Conservation (phyloP, 2,113 vertebrate genomes). For the Mirza zaza region DNA sequence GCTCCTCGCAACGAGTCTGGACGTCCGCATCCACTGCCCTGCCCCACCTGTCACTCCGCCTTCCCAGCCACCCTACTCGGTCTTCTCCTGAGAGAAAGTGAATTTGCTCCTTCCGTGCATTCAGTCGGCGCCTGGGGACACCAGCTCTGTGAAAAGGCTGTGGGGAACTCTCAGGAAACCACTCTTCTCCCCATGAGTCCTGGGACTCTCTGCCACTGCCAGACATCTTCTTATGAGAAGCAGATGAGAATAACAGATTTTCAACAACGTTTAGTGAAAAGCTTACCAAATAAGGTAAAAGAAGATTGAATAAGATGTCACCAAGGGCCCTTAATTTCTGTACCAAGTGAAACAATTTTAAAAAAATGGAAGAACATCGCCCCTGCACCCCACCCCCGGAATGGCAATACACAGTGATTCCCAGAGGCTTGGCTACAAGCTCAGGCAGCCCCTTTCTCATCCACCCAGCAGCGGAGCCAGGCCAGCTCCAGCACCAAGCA, state of each 20-base stretch:
- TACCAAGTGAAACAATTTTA: not conserved
- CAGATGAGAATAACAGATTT: conserved; percentile 53
- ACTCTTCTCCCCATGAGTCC: not conserved
- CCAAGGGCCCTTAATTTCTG: conserved; percentile 30
- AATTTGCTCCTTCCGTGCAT: not conserved
- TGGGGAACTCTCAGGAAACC: not conserved
- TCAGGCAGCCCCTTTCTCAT: not conserved
- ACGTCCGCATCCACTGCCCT: not conserved
- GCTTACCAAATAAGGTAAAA: conserved; percentile 53
- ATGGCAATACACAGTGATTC: not conserved
- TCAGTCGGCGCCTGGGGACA: not conserved
- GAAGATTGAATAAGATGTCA: conserved; percentile 32
- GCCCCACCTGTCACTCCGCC: not conserved
- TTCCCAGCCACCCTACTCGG: not conserved
- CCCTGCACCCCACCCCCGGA: not conserved
- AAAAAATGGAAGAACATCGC: not conserved
- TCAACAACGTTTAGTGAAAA: conserved; percentile 40
- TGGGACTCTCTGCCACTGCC: conserved; percentile 31
- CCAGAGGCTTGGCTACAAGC: not conserved
- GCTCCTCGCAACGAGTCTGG: not conserved
- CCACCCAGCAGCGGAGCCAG: not conserved
- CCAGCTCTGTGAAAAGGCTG: not conserved
- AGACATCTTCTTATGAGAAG: conserved; percentile 48
- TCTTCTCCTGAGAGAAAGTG: conserved; percentile 24
- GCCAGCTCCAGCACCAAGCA: not conserved